Base-by-base conservation (phyloP, 2,113 vertebrate species). In the Apteryx owenii region DNA sequence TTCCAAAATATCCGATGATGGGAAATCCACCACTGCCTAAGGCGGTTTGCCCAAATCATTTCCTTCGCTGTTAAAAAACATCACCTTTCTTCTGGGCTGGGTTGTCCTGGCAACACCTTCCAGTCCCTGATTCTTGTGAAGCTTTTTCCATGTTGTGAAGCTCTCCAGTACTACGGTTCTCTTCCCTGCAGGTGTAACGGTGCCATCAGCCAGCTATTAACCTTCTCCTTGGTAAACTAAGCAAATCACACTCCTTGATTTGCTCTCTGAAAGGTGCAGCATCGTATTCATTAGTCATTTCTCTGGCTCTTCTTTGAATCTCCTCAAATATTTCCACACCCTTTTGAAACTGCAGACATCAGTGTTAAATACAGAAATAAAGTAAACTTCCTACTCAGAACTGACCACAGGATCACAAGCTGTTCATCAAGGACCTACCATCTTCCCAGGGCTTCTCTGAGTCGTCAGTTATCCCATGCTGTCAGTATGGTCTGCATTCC, bases 151-250 rank as follows among this genome's bases (percentile, higher is more conserved):
- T 5, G 23, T 3, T 17, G 40, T 33, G 78, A 29, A 58, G 48
- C 3, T 86, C 62, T 73, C 61, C 33, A 8, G 4, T 6, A 11
- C 0, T 1, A 38, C 13, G 2, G 0, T 50, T 42, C 50, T 46
- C 29, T 62, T 60, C 85, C 46, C 88, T 50, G 58, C 16, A 51
- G 62, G 50, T 51, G 40, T 40, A 40, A 66, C 19, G n/a, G 80
- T 53, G 48, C 58, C 75, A 50, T 46, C 94, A 92, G 26, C 16
- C 76, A 83, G n/a, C 75, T 18, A 54, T 17, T 78, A 81, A 64
- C 69, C 61, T 31, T 42, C 19, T 14, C 60, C 68, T 31, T 46
- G 51, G 46, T 85, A 70, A 92, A 88, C 83, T 71, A 51, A 94
- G 79, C 69, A 85, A 76, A 81, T 64, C 60, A 13, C 21, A 17